These are phyloP conservation scores for Agrochola lychnidis DNA, from an alignment of 2,888 invertebrate species.

Conservation along the genomic window DNA sequence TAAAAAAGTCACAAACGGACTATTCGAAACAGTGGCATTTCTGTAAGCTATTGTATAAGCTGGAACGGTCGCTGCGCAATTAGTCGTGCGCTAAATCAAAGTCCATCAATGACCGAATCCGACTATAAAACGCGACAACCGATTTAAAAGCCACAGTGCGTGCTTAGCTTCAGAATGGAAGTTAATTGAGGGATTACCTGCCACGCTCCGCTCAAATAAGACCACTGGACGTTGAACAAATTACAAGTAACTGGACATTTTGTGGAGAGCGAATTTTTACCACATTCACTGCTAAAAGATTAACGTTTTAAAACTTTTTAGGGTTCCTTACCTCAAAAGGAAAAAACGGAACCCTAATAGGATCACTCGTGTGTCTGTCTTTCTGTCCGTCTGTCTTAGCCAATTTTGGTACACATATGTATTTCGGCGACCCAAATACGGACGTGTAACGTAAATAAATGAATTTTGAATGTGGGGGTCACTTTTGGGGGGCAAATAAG, in stretches of 20 bases:
- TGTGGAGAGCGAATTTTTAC: constrained; percentile 43
- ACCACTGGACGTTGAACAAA: constrained; percentile 55
- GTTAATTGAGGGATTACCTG: constrained; percentile 70
- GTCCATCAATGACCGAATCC: constrained; percentile 63
- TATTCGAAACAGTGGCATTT: constrained; percentile 46
- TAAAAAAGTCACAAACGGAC: constrained; percentile 47
- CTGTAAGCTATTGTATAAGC: constrained; percentile 59
- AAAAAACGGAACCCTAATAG: too few species aligned
- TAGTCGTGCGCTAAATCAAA: constrained; percentile 67
- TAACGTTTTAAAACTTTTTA: constrained; percentile 22
- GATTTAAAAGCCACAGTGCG: constrained; percentile 68
- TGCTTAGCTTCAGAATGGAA: constrained; percentile 68
- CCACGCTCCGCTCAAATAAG: constrained; percentile 57
- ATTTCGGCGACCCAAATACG: too few species aligned
- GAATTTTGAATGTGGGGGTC: too few species aligned
- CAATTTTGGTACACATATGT: too few species aligned
- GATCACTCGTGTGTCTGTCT: too few species aligned
- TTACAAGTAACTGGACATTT: constrained; percentile 53
- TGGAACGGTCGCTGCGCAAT: constrained; percentile 55
- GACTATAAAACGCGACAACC: constrained; percentile 68
- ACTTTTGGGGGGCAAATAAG: too few species aligned
- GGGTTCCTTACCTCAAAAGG: too few species aligned
- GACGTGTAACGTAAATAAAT: too few species aligned
- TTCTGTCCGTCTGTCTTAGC: too few species aligned
- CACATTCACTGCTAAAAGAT: constrained; percentile 38